Percentiles rank a stretch among this genome's conserved stretches.
Conservation (phyloP, 2,888 invertebrate genomes). For the Chrysomela aeneicollis region DNA sequence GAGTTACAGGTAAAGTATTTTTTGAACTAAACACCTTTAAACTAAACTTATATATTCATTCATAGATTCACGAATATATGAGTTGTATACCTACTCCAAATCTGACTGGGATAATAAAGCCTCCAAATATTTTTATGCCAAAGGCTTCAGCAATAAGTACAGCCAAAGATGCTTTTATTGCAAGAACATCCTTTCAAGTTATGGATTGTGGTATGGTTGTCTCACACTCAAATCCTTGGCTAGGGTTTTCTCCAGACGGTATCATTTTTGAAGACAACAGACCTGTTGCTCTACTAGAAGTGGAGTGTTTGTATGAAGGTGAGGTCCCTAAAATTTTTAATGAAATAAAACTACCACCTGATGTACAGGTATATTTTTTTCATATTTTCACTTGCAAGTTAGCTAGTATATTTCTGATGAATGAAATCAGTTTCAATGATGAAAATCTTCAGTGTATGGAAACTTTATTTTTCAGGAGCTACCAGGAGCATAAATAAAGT, state of each 20-base stretch:
- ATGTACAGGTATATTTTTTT: too few species aligned
- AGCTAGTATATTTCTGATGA: background rate
- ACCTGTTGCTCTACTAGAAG: conserved; percentile 25
- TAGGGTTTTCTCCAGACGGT: conserved; percentile 28
- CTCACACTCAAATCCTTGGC: conserved; percentile 20
- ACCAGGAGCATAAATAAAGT: conserved; percentile 14
- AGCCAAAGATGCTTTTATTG: conserved; percentile 12
- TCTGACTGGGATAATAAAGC: conserved; percentile 12
- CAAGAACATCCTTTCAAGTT: conserved; percentile 7
- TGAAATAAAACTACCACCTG: too few species aligned
- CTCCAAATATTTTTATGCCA: conserved; percentile 5
- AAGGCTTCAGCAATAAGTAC: conserved; percentile 11
- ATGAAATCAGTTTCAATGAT: conserved; percentile 13
- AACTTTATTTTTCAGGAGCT: conserved; percentile 17
- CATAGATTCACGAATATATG: conserved; percentile 16
- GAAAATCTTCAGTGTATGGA: conserved; percentile 1
- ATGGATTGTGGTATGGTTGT: conserved; percentile 17
- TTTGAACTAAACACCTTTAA: background rate
- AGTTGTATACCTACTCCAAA: conserved; percentile 18
- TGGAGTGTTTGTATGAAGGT: conserved; percentile 27
- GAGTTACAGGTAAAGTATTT: conserved; percentile 15
- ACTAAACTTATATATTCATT: background rate
- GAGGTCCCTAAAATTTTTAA: background rate
- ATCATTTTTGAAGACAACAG: conserved; percentile 23
- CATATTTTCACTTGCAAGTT: background rate